phyloP scores from a whole-genome alignment of 1,140 invertebrate genomes.

The Cheumatopsyche charites region DNA sequence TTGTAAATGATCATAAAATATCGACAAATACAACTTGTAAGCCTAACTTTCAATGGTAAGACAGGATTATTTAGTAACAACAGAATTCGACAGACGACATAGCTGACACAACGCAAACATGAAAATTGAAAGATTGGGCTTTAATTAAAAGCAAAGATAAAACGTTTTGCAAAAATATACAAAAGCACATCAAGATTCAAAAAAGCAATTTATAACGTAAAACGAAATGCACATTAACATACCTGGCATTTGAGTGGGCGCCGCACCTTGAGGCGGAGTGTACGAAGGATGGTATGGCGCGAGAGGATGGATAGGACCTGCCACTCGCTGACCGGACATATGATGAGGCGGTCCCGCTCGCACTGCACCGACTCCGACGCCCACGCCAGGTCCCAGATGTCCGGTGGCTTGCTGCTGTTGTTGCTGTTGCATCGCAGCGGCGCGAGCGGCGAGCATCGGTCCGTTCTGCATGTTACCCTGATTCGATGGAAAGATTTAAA shows the following conservation, averaged over 20 bases:
- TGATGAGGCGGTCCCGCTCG: constrained; percentile 58
- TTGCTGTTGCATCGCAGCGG: constrained; percentile 54
- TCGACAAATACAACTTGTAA: too few relatives aligned
- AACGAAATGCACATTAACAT: neutral
- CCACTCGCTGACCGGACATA: constrained; percentile 56
- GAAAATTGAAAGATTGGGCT: too few relatives aligned
- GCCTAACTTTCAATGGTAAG: too few relatives aligned
- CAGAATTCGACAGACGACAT: too few relatives aligned
- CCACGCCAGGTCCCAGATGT: constrained; percentile 35
- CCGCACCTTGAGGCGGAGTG: constrained; percentile 54
- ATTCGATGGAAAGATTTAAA: too few relatives aligned
- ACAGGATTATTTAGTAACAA: too few relatives aligned
- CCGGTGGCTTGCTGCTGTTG: constrained; percentile 54
- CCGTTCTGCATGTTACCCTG: constrained; percentile 71
- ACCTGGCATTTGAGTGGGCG: constrained; percentile 53
- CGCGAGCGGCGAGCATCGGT: constrained; percentile 67
- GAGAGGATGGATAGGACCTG: constrained; percentile 56
- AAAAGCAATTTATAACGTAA: too few relatives aligned
- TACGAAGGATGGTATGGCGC: constrained; percentile 58
- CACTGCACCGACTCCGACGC: constrained; percentile 61
- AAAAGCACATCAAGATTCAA: too few relatives aligned
- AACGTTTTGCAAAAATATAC: too few relatives aligned
- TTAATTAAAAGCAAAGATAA: too few relatives aligned
- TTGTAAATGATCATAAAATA: too few relatives aligned
- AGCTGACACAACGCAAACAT: too few relatives aligned